Evolutionary conservation across 2,797 vertebrate species (phyloP), one percentile per base, ranked within the genome.

Genomic region (Helostoma temminkii): DNA sequence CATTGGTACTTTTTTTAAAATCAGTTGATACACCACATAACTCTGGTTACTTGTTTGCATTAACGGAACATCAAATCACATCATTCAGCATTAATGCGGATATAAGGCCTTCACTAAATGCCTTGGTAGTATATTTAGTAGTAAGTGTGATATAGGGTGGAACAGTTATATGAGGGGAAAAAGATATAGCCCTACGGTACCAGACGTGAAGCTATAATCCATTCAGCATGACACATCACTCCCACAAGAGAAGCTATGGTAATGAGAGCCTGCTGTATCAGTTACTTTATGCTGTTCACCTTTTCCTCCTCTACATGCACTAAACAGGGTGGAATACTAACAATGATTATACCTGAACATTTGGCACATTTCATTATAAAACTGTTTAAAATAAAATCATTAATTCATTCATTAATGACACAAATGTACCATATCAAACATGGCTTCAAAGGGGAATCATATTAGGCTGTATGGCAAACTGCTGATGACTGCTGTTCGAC

Each of bases 181-280:
- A 72, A 36, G 37, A 16, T 75, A 8, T n/a, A 18, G 55, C 26
- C 28, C 37, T 32, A 34, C 60, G 18, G 47, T 72, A 47, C 49
- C 45, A 57, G 21, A 30, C 0, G n/a, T 66, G 53, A 60, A 55
- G 16, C 63, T 25, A 19, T 74, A 60, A 67, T 75, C 66, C 55
- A 21, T 39, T 11, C 37, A 57, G 66, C 25, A 50, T 39, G 24
- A 52, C 53, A 52, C 1, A 25, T 57, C 71, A 56, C 75, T 74
- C 71, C 72, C 78, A 48, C 36, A 58, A 74, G 66, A 47, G 24
- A 63, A 49, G 67, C 53, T 52, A 36, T 37, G 69, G 79, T 80
- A 78, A 74, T 48, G 56, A 73, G 74, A 83, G 62, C 68, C 47
- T 21, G n/a, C 50, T 66, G 60, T 76, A 72, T 85, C 71, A 16